Evolutionary conservation across 2,888 invertebrate species (phyloP), one percentile per base, ranked within the genome.

Genomic region (Hydriomena furcata): DNA sequence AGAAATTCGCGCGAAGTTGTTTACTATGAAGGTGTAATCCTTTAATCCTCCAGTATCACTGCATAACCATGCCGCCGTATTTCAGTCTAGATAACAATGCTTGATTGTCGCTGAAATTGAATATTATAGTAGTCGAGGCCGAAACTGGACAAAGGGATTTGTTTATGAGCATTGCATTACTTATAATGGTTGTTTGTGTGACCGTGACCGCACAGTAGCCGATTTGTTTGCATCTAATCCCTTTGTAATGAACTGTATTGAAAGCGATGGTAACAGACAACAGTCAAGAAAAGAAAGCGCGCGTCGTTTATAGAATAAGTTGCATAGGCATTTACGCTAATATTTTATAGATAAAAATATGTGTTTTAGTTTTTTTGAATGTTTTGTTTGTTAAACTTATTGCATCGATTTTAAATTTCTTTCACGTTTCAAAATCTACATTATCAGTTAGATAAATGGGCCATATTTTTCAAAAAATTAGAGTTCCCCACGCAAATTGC

Each of bases 181-280:
- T 24, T 23, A 74, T 34, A 52, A 52, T 38, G 11, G 73, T 75
- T 86, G 84, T 87, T 84, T 86, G 79, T 79, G 74, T 78, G 75
- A 68, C 78, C 76, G 74, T 78, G 75, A 68, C 78, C 76, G 73
- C 76, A 75, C 79, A 65, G 71, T 71, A 76, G 83, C 84, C 78
- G 76, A 74, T 72, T 74, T 86, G 86, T 86, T 87, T 83, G 80
- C 77, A 69, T 81, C 82, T 88, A 89, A 89, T 89, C 88, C 81
- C 78, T 84, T 82, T 85, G 81, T 83, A 73, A 79, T 76, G 72
- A 79, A 79, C 80, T 76, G 79, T 65, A 45, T 44, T 49, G 38
- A 38, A 51, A 31, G 45, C 20, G 10, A 17, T 25, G 30, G 36
- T 30, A 50, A 20, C 12, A 12, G 23, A 24, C 7, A 50, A 20